Evolutionary conservation across 2,113 vertebrate species (phyloP), one percentile per base, ranked within the genome.

Genomic region (Aldabrachelys gigantea): DNA sequence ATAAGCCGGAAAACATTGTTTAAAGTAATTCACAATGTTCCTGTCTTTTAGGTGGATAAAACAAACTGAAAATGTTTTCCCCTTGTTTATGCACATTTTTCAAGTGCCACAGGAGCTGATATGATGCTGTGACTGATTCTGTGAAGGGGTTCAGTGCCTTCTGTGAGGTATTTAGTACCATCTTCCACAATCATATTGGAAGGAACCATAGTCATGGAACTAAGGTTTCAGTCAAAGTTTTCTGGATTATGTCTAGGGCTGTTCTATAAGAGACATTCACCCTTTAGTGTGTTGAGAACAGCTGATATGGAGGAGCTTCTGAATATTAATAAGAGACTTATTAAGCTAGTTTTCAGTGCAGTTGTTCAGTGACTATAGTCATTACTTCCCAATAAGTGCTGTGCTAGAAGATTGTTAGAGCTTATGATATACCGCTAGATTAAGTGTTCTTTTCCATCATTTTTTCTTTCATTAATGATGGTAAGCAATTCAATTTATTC

Each of bases 11-110:
- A 96, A 75, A 96, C 92, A 21, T 80, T 92, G 54, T 82, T 62
- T 90, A 85, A 93, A 96, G 92, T 96, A 96, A 89, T 96, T 95
- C 29, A 24, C 89, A 85, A 94, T 96, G 85, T 29, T 88, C 62
- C 69, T 84, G 76, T 54, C 21, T 62, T 49, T 57, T 84, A 62
- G 84, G 38, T 96, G 85, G 38, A 22, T 95, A 82, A 94, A 41
- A 90, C 52, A 94, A 78, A 94, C 19, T 0, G 0, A 95, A 94
- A 96, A 90, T 90, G 0, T 79, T 80, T 97, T 91, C 80, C 78
- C 91, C 90, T 85, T 76, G 57, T 83, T 95, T 84, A n/a, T 90
- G 59, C 21, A 49, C 13, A 13, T 80, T 88, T 89, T 62, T 88
- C 29, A 89, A 89, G 38, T 90, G 72, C 29, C 29, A 56, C 12